Conservation (phyloP, 2,113 vertebrate species). For the Cervus canadensis region DNA sequence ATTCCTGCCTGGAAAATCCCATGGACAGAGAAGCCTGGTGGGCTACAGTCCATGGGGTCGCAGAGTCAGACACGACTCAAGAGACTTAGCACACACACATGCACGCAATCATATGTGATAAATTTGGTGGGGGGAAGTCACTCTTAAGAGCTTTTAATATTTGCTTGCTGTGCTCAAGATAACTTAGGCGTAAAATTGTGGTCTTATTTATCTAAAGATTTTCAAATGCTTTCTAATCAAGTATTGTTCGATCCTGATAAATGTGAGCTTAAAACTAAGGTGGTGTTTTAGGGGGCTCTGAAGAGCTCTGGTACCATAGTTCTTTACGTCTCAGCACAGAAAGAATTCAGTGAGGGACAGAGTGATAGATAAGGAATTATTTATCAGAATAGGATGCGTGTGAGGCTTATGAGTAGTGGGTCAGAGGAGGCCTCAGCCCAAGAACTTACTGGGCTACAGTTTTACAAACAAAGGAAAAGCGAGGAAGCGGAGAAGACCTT, state of each 20-base stretch:
- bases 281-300: background rate
- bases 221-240: constrained; percentile 23
- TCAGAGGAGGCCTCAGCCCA: background rate
- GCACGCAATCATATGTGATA: accelerated
- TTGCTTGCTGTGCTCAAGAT: background rate
- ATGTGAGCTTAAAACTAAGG: background rate
- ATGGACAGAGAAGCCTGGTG: background rate
- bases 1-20: background rate
- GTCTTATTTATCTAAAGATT: background rate
- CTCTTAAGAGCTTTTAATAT: background rate
- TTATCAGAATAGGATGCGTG: background rate
- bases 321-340: background rate
- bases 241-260: background rate
- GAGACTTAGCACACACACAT: background rate
- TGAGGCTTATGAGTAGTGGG: background rate
- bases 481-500: background rate
- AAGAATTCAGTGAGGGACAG: background rate
- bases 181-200: background rate
- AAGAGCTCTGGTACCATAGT: background rate
- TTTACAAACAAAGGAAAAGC: background rate
- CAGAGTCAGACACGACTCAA: background rate
- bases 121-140: background rate
- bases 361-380: background rate
- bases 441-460: background rate
- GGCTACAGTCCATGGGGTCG: background rate